Percentiles rank a stretch among this genome's conserved stretches.
These are phyloP conservation scores for Luscinia luscinia DNA, from an alignment of 2,797 vertebrate genomes.

Conservation along the genomic window DNA sequence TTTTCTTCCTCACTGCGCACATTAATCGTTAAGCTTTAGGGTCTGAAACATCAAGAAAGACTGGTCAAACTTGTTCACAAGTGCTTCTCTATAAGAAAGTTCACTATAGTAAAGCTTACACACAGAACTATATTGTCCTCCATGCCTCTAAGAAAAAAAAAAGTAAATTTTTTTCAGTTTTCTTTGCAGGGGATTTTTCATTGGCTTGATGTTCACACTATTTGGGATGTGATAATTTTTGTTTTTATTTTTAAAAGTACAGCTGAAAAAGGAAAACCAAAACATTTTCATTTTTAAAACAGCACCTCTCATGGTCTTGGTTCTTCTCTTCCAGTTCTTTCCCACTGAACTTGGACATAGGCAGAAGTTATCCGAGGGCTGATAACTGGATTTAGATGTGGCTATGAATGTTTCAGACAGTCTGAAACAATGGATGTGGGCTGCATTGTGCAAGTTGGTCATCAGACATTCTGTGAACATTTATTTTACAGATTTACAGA, in stretches of 20 bases:
- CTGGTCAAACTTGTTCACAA: neutral
- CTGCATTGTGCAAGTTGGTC: neutral
- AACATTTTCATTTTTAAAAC: neutral
- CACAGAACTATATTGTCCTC: neutral
- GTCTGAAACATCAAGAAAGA: neutral
- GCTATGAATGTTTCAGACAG: neutral
- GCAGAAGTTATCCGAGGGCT: neutral
- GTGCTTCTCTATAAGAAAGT: neutral
- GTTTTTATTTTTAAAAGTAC: neutral
- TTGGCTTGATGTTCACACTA: neutral
- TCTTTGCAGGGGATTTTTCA: neutral
- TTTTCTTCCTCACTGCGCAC: neutral
- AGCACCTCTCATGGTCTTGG: neutral
- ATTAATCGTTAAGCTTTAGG: neutral
- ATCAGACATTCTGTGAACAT: neutral
- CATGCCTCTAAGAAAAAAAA: neutral
- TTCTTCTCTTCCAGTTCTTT: neutral
- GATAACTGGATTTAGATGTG: neutral
- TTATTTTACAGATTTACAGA: neutral
- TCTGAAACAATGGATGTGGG: neutral
- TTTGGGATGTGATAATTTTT: neutral
- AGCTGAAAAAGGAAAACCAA: neutral
- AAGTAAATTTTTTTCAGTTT: neutral
- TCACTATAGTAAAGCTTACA: neutral
- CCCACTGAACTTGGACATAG: accelerated